Evolutionary conservation across 2,888 invertebrate species (phyloP), one percentile per base, ranked within the genome.

Genomic region (Caenorhabditis imperialis): DNA sequence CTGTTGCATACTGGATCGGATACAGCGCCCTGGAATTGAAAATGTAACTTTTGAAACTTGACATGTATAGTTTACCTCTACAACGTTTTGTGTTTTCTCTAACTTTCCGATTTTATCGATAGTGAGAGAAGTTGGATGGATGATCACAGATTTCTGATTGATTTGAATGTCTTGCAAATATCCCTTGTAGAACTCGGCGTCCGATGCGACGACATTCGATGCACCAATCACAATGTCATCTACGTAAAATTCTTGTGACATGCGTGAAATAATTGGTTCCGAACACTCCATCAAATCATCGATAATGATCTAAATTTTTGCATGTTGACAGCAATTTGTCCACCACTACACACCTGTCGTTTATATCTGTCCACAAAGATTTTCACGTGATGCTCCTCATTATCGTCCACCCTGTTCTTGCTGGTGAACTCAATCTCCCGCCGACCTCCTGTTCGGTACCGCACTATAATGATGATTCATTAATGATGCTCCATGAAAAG

Each of bases 81-180:
- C 42, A 35, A 85, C 72, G 53, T 85, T 85, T 16, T 82, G 61
- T 20, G 75, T 71, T 16, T 63, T 55, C n/a, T 70, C 60, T n/a
- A 76, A 42, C 12, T 72, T 69, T n/a, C 83, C 84, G 35, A 84
- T 38, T 16, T 75, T 71, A 10, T 81, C 72, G 35, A 78, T 63
- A 6, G 78, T 57, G 5, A 83, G 60, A 7, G 75, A 47, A 10
- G 81, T 78, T 35, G 73, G 73, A 60, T 83, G 79, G 14, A 87
- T 76, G 5, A 84, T 44, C 16, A 84, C 78, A 12, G 83, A 78
- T 37, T 73, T 75, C 3, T 75, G 79, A 61, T 87, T 87, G 10
- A 87, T 50, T 30, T 85, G 85, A 30, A 87, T 61, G 45, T 87
- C 85, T 74, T 85, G 86, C 3, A 87, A 45, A 20, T 84, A 85